These are phyloP conservation scores for Brachylomia viminalis DNA, from an alignment of 2,888 invertebrate species.

Conservation along the genomic window DNA sequence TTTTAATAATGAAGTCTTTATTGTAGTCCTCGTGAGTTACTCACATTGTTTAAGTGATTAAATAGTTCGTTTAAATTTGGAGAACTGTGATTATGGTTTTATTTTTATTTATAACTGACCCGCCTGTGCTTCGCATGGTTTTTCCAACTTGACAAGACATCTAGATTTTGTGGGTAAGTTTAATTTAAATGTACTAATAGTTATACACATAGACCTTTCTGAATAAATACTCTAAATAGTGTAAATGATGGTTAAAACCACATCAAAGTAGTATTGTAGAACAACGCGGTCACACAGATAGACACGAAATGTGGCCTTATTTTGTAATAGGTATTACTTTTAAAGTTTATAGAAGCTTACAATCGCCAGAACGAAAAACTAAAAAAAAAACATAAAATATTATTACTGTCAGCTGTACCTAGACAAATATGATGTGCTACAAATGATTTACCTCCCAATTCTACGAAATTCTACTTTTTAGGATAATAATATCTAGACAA, in stretches of 20 bases:
- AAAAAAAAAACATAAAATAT: not conserved
- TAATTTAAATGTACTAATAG: not conserved
- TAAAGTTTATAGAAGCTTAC: not conserved
- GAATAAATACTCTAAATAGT: not conserved
- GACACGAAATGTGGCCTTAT: not conserved
- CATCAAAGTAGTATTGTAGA: not conserved
- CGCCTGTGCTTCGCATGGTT: too few relatives aligned
- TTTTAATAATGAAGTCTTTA: constrained; percentile 48
- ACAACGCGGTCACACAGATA: not conserved
- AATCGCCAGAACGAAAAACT: not conserved
- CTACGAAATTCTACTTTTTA: not conserved
- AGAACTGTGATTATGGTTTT: not conserved
- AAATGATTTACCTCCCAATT: not conserved
- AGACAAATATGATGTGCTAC: not conserved
- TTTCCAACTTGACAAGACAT: not conserved
- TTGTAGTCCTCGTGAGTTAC: constrained; percentile 19
- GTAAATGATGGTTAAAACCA: not conserved
- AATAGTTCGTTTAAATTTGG: not conserved
- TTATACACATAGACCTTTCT: not conserved
- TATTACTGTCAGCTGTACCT: not conserved
- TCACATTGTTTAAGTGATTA: not conserved
- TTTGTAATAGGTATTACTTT: not conserved
- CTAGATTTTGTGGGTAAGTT: not conserved
- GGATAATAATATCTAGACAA: not conserved
- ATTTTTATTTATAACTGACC: not conserved